Evolutionary conservation across 2,888 invertebrate genomes (phyloP).

Genomic region (Caenorhabditis sp.): DNA sequence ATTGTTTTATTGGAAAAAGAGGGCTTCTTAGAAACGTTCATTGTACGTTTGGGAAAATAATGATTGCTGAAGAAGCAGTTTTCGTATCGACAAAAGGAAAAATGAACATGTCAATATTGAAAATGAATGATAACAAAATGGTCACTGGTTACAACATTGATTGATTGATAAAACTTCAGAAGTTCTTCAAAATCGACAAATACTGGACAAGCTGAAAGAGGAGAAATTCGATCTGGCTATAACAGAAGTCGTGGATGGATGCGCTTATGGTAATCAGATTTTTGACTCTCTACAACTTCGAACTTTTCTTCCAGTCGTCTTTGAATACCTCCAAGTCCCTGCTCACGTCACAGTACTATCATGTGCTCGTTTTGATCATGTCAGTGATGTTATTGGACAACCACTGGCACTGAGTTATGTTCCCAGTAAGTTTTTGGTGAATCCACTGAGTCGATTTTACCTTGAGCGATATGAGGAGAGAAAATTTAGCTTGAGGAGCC

Average conservation of each 20-base stretch:
- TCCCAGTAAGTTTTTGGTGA: conserved; percentile 13
- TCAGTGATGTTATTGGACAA: conserved; percentile 60
- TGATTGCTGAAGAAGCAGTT: background rate
- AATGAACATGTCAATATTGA: background rate
- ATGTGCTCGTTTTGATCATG: conserved; percentile 57
- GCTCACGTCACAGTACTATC: conserved; percentile 62
- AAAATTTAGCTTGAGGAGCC: background rate
- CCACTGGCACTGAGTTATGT: conserved; percentile 54
- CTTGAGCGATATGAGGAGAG: too few species aligned
- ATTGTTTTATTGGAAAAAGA: background rate
- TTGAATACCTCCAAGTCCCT: conserved; percentile 59
- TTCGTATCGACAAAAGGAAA: background rate
- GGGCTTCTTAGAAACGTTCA: background rate
- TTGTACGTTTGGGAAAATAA: background rate
- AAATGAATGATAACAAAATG: background rate
- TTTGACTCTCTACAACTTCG: background rate
- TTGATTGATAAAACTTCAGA: conserved; percentile 8
- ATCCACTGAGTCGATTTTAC: too few species aligned
- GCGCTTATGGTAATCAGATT: conserved; percentile 16
- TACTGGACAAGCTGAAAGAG: conserved; percentile 30
- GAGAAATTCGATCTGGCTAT: conserved; percentile 70
- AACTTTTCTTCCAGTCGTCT: conserved; percentile 20
- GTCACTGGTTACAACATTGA: background rate
- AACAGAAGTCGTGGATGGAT: conserved; percentile 66
- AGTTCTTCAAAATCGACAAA: conserved; percentile 15